These are phyloP conservation scores for Stenoptilia bipunctidactyla DNA, from an alignment of 2,888 invertebrate genomes.

Conservation along the genomic window DNA sequence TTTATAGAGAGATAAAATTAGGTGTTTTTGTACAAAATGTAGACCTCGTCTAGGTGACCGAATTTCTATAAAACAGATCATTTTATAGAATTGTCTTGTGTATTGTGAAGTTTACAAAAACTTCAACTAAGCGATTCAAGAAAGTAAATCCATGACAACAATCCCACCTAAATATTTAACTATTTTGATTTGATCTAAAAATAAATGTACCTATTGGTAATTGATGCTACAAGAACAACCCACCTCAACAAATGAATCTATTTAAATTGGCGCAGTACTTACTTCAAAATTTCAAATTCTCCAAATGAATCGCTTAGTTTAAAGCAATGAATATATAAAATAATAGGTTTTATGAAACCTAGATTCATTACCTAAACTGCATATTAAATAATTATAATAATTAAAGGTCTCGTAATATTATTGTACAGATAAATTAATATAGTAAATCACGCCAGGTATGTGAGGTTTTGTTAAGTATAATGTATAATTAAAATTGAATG, in stretches of 20 bases:
- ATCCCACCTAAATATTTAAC: conserved; percentile 8
- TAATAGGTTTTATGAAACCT: neutral
- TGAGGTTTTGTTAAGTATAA: conserved; percentile 67
- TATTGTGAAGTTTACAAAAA: too few species aligned
- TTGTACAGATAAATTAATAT: conserved; percentile 69
- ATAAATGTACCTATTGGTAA: too few species aligned
- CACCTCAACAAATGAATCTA: too few species aligned
- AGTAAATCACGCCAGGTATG: conserved; percentile 65
- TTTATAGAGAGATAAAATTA: conserved; percentile 44
- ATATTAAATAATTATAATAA: conserved; percentile 46
- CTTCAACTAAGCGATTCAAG: conserved; percentile 22
- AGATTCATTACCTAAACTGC: conserved; percentile 31
- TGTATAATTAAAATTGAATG: conserved; percentile 65
- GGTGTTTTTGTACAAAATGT: conserved; percentile 64
- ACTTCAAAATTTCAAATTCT: conserved; percentile 9
- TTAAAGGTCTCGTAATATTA: conserved; percentile 67
- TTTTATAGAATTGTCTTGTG: neutral
- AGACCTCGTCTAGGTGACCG: conserved; percentile 69
- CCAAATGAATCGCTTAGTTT: neutral
- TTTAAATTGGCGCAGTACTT: conserved; percentile 32
- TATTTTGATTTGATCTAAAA: too few species aligned
- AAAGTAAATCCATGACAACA: conserved; percentile 2
- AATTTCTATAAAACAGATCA: conserved; percentile 35
- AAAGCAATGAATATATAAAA: neutral
- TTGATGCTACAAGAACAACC: too few species aligned